Conservation (phyloP, 2,888 invertebrate genomes). For the Tipula lateralis region DNA sequence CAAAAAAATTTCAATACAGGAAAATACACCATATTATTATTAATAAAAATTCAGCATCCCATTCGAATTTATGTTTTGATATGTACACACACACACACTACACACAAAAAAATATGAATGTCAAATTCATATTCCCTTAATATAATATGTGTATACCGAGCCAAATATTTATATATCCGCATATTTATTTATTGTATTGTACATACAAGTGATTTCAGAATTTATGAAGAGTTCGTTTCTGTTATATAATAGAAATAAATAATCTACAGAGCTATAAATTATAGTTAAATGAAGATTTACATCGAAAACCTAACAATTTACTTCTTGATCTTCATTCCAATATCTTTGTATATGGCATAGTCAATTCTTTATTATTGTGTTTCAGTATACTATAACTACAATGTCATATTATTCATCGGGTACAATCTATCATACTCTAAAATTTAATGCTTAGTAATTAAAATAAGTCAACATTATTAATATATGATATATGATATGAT, state of each 20-base stretch:
- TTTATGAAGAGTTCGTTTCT: not conserved
- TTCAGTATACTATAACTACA: not conserved
- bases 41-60: not conserved
- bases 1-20: not conserved
- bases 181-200: not conserved
- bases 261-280: not conserved
- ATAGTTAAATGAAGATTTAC: not conserved
- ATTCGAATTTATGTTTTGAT: not conserved
- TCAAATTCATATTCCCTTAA: not conserved
- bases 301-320: not conserved
- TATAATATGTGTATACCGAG: not conserved
- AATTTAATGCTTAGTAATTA: not conserved
- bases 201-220: not conserved
- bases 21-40: slow-evolving; percentile 5
- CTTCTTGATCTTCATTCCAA: not conserved
- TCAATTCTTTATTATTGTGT: not conserved
- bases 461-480: not conserved
- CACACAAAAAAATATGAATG: not conserved
- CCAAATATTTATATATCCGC: not conserved
- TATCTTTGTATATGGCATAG: no score
- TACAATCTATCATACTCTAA: not conserved
- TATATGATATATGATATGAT: no score
- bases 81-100: not conserved
- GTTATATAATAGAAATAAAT: not conserved
- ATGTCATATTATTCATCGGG: not conserved